Evolutionary conservation across 2,888 invertebrate species (phyloP).

Genomic region (Andrena dorsata): DNA sequence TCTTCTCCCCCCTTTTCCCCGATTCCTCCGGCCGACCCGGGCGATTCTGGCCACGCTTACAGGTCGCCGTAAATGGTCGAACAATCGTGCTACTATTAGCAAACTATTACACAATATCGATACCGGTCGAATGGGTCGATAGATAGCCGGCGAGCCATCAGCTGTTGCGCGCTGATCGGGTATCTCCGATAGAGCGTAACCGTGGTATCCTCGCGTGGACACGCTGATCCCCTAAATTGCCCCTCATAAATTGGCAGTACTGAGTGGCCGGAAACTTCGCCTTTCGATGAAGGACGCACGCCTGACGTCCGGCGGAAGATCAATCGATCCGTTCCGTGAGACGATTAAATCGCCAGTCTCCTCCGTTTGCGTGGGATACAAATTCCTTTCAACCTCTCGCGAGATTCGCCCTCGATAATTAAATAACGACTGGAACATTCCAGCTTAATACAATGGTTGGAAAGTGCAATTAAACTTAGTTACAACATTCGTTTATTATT

Average conservation of each 20-base stretch:
- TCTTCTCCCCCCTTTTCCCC: slow-evolving; percentile 32
- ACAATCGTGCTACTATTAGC: slow-evolving; percentile 80
- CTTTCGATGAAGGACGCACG: slow-evolving; percentile 25
- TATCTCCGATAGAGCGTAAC: slow-evolving; percentile 67
- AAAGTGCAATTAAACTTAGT: no score
- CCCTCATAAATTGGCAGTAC: slow-evolving; percentile 60
- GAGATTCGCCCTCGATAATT: no score
- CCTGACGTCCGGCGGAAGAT: slow-evolving; percentile 13
- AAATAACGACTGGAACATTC: no score
- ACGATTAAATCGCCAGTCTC: slow-evolving; percentile 11
- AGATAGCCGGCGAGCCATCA: slow-evolving; percentile 75
- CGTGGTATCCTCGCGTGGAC: slow-evolving; percentile 50
- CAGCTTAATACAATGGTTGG: no score
- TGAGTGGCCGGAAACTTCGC: slow-evolving; percentile 35
- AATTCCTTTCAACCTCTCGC: no score
- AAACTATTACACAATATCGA: slow-evolving; percentile 78
- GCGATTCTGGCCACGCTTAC: slow-evolving; percentile 62
- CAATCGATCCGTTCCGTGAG: slow-evolving; percentile 10
- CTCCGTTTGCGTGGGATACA: no score
- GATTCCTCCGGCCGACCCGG: slow-evolving; percentile 19
- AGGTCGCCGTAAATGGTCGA: slow-evolving; percentile 67
- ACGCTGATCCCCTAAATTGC: slow-evolving; percentile 68
- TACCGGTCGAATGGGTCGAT: slow-evolving; percentile 74
- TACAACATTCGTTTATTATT: not conserved
- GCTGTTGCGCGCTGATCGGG: slow-evolving; percentile 79